These are phyloP conservation scores for Greenwoodochromis staneri DNA, from an alignment of 2,113 vertebrate genomes.

Conservation along the genomic window DNA sequence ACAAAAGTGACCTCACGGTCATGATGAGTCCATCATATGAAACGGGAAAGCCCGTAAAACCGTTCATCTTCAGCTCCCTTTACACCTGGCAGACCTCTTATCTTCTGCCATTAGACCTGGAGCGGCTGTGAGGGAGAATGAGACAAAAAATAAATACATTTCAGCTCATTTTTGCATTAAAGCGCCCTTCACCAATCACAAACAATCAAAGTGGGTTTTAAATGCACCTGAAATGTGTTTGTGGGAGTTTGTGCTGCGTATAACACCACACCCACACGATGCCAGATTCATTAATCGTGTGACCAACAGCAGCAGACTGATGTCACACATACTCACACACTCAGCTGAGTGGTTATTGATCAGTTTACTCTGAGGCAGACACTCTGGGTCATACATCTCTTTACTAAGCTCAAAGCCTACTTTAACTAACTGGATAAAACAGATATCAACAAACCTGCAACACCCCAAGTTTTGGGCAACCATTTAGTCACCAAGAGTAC, in stretches of 20 bases:
- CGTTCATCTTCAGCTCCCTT: conserved; percentile 29
- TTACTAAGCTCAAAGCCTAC: not conserved
- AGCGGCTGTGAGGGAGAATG: conserved; percentile 74
- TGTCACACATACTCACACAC: not conserved
- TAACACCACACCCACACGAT: not conserved
- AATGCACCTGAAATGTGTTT: not conserved
- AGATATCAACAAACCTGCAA: not conserved
- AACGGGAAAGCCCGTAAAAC: conserved; percentile 26
- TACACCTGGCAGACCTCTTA: conserved; percentile 50
- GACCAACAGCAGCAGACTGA: not conserved
- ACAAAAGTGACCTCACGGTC: conserved; percentile 26
- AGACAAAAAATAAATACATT: not conserved
- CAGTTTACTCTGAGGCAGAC: not conserved
- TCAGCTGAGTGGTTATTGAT: not conserved
- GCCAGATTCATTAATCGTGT: not conserved
- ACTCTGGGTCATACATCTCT: not conserved
- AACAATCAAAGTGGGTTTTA: not conserved
- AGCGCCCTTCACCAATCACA: not conserved
- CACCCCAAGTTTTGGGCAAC: not conserved
- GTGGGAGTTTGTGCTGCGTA: not conserved
- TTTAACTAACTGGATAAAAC: not conserved
- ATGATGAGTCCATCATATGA: conserved; percentile 31
- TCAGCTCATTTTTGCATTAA: not conserved
- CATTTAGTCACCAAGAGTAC: not conserved
- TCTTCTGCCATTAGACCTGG: conserved; percentile 94